A percentile compares a stretch with the other conserved stretches of the same genome.
Conservation (phyloP, 2,113 vertebrate genomes). For the Excalfactoria chinensis region DNA sequence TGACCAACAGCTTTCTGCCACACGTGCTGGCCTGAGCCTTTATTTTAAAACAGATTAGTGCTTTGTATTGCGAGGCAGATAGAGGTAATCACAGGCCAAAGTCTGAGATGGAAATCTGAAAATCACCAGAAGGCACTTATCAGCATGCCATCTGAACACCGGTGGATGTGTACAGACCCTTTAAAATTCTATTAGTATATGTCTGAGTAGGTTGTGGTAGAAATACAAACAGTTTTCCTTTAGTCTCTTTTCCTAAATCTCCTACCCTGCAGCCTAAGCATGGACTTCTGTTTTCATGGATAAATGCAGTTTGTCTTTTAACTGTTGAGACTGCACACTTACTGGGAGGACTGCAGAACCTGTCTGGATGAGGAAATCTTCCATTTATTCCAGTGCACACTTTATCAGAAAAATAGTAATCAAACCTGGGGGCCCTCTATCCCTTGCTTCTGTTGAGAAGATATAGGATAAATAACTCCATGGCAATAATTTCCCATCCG, state of each 20-base stretch:
- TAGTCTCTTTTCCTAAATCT: constrained; percentile 41
- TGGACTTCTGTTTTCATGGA: constrained; percentile 49
- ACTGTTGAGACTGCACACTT: constrained; percentile 49
- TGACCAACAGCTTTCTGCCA: not conserved
- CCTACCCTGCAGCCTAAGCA: constrained; percentile 21
- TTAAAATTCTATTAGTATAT: constrained; percentile 65
- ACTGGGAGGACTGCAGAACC: not conserved
- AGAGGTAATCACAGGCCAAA: not conserved
- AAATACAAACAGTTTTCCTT: constrained; percentile 51
- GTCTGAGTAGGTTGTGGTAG: constrained; percentile 16
- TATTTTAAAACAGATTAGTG: constrained; percentile 35
- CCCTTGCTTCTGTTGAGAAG: not conserved
- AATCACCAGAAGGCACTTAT: constrained; percentile 26
- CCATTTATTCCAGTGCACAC: constrained; percentile 6
- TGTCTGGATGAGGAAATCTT: constrained; percentile 45
- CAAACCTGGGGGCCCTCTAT: not conserved
- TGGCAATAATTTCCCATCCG: constrained; percentile 40
- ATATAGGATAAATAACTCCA: constrained; percentile 6
- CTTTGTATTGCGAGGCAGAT: not conserved
- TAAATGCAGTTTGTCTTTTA: constrained; percentile 55
- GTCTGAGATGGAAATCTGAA: not conserved
- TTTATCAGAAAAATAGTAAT: constrained; percentile 53
- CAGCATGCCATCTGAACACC: constrained; percentile 19
- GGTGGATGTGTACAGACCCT: constrained; percentile 30
- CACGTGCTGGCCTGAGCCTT: accelerated